phyloP scores from a whole-genome alignment of 92 coral and sea anemone genomes.

The Muricea muricata region DNA sequence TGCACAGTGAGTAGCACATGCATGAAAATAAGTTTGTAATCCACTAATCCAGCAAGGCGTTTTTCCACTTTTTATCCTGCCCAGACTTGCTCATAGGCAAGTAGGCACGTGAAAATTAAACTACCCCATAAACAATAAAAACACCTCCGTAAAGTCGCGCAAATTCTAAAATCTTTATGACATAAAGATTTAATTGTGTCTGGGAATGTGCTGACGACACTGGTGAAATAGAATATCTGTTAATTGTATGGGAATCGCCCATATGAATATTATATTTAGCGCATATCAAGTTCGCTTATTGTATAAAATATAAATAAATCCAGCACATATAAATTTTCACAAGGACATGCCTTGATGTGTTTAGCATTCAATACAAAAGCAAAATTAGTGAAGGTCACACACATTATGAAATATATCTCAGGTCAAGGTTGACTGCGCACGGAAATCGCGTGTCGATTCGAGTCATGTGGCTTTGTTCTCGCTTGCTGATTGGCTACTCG shows the following conservation, averaged over 20 bases:
- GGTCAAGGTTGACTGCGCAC: slow-evolving; percentile 22
- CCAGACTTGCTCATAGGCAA: neutral
- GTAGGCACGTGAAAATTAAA: neutral
- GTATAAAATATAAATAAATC: neutral
- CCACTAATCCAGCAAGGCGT: no score
- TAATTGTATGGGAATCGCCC: slow-evolving; percentile 1
- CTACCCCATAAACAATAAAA: neutral
- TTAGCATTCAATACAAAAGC: no score
- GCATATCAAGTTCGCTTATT: no score
- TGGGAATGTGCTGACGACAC: neutral
- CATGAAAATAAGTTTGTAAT: neutral
- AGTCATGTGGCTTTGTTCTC: neutral
- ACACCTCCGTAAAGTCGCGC: neutral
- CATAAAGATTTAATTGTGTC: neutral
- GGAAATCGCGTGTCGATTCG: neutral
- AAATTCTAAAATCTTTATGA: no score
- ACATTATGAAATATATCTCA: neutral
- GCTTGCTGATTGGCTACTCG: neutral
- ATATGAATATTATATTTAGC: no score
- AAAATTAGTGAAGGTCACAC: slow-evolving; percentile 31
- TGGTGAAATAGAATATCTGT: no score
- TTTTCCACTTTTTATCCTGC: no score
- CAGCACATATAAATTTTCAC: no score
- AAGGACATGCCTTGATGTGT: neutral
- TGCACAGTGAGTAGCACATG: neutral